Evolutionary conservation across 2,888 invertebrate species (phyloP).

Genomic region (Nipponacmea schrenckii): DNA sequence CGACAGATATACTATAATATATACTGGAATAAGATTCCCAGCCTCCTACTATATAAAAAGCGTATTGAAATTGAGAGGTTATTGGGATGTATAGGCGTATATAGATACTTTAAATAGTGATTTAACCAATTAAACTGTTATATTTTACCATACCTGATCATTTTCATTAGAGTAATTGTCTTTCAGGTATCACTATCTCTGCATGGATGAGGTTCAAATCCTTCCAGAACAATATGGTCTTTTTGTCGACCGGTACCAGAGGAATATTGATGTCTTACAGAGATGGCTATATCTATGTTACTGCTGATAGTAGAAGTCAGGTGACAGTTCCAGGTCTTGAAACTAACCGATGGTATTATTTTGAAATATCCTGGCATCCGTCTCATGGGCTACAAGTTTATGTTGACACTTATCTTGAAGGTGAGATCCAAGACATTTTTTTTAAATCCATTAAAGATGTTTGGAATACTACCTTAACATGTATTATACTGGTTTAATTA

Average conservation of each 20-base stretch:
- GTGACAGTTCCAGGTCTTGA: conserved; percentile 38
- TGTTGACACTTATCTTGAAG: conserved; percentile 47
- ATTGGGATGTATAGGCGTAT: no score
- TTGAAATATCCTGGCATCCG: conserved; percentile 62
- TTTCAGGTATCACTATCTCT: conserved; percentile 58
- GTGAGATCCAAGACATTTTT: background rate
- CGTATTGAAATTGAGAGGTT: no score
- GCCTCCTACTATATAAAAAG: no score
- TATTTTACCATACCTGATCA: no score
- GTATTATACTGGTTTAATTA: no score
- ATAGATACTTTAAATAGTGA: no score
- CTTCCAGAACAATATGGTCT: conserved; percentile 58
- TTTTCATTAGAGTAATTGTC: conserved; percentile 33
- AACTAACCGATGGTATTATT: conserved; percentile 56
- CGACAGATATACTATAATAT: no score
- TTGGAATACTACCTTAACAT: no score
- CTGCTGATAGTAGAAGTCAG: conserved; percentile 35
- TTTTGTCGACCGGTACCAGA: conserved; percentile 52
- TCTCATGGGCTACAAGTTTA: conserved; percentile 52
- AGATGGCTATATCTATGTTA: conserved; percentile 49
- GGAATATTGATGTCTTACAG: conserved; percentile 58
- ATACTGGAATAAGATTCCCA: no score
- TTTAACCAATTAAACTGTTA: no score
- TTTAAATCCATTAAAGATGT: no score
- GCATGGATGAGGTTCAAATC: conserved; percentile 58